These are phyloP conservation scores for Arbacia lixula DNA, from an alignment of 53 echinoderm and acorn worm genomes.

Conservation along the genomic window DNA sequence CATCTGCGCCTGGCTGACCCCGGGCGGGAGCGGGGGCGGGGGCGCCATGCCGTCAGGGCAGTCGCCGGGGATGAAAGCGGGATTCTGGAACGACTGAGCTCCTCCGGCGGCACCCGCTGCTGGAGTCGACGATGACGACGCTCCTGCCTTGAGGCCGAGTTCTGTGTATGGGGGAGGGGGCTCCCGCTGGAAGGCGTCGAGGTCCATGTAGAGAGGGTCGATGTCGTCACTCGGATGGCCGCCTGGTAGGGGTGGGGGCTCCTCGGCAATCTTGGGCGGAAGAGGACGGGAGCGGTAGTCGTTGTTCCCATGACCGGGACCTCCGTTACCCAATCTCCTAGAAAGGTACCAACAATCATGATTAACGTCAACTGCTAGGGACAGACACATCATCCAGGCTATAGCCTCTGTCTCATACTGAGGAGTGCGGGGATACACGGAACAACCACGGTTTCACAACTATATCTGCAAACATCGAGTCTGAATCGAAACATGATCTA, in stretches of 20 bases:
- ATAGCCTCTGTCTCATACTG: no score
- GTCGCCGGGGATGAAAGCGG: conserved; percentile 24
- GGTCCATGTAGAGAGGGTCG: conserved; percentile 67
- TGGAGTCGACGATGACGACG: no score
- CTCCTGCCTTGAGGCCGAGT: background rate
- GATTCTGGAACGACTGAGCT: conserved; percentile 22
- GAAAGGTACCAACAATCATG: no score
- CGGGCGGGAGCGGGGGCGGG: conserved; percentile 25
- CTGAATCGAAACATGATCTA: no score
- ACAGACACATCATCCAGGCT: no score
- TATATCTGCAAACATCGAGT: no score
- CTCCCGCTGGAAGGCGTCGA: conserved; percentile 46
- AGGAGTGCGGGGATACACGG: no score
- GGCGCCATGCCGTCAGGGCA: conserved; percentile 46
- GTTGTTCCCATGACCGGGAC: background rate
- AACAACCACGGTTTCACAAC: no score
- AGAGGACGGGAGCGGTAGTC: conserved; percentile 24
- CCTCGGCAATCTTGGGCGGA: conserved; percentile 25
- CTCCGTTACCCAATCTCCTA: background rate
- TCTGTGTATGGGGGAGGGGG: conserved; percentile 47
- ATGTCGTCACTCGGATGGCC: conserved; percentile 37
- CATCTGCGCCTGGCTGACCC: conserved; percentile 18
- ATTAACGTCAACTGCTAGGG: no score
- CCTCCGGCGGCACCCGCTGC: background rate
- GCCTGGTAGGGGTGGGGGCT: conserved; percentile 45